These are phyloP conservation scores for Channa argus DNA, from an alignment of 2,113 vertebrate genomes.

Conservation along the genomic window DNA sequence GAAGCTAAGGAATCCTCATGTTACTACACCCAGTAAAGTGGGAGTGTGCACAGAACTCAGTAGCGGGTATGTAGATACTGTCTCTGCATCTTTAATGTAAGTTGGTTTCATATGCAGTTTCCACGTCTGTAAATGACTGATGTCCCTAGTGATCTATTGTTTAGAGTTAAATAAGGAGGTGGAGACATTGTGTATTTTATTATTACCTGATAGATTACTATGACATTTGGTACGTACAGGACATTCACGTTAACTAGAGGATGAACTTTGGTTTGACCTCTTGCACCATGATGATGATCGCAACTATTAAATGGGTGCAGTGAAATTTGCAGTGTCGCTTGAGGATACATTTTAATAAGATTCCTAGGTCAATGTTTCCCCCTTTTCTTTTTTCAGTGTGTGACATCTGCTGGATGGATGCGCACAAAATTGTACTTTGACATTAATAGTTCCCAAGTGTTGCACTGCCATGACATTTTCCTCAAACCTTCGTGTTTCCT, in stretches of 20 bases:
- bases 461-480: neutral
- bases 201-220: neutral
- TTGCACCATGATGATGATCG: neutral
- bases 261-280: neutral
- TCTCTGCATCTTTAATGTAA: constrained; percentile 28
- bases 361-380: neutral
- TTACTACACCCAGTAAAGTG: neutral
- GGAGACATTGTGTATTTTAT: neutral
- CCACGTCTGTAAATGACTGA: neutral
- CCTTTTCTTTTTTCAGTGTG: neutral
- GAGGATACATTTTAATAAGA: neutral
- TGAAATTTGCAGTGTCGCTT: neutral
- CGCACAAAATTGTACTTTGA: neutral
- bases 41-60: constrained; percentile 8
- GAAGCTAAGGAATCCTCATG: constrained; percentile 10
- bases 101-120: neutral
- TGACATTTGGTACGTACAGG: neutral
- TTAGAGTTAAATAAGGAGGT: neutral
- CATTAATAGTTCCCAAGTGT: neutral
- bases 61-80: constrained; percentile 63
- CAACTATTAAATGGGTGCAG: neutral
- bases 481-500: neutral
- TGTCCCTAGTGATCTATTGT: neutral
- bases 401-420: neutral
- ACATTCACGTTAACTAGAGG: neutral